These are phyloP conservation scores for Mustela nigripes DNA, from an alignment of 2,113 vertebrate genomes.

Conservation along the genomic window DNA sequence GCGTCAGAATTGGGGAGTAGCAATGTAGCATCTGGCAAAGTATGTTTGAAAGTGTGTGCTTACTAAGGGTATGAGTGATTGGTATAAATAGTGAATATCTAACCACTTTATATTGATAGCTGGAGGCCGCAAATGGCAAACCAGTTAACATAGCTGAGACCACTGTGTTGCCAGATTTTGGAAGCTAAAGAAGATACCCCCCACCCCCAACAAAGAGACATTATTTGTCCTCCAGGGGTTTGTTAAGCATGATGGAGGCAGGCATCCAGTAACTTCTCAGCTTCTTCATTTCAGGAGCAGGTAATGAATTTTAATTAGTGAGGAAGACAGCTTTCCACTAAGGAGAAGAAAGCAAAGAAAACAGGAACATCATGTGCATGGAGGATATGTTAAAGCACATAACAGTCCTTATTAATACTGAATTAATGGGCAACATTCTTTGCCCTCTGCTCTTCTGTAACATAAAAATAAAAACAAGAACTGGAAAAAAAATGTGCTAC, in stretches of 20 bases:
- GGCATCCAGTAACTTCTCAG: constrained; percentile 82
- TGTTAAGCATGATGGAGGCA: constrained; percentile 84
- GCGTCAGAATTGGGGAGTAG: background rate
- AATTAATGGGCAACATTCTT: constrained; percentile 80
- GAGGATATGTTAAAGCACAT: constrained; percentile 73
- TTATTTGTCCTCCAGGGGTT: constrained; percentile 82
- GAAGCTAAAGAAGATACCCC: constrained; percentile 53
- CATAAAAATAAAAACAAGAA: constrained; percentile 71
- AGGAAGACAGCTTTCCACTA: constrained; percentile 85
- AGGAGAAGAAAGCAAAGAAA: constrained; percentile 76
- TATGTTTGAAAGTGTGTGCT: background rate
- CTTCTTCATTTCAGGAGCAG: constrained; percentile 82
- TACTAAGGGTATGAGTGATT: background rate
- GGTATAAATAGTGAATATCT: background rate
- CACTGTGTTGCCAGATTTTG: constrained; percentile 16
- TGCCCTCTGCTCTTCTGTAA: constrained; percentile 75
- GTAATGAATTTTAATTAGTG: constrained; percentile 89
- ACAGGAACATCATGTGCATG: constrained; percentile 63
- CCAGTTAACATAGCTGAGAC: background rate
- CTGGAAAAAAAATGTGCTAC: constrained; percentile 65
- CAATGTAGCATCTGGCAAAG: background rate
- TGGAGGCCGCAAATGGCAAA: background rate
- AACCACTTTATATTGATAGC: background rate
- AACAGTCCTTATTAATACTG: constrained; percentile 82
- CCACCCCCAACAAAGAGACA: background rate